A percentile compares a stretch with the other conserved stretches of the same genome.
These are phyloP conservation scores for Schizaphis graminum DNA, from an alignment of 2,888 invertebrate species.

Conservation along the genomic window DNA sequence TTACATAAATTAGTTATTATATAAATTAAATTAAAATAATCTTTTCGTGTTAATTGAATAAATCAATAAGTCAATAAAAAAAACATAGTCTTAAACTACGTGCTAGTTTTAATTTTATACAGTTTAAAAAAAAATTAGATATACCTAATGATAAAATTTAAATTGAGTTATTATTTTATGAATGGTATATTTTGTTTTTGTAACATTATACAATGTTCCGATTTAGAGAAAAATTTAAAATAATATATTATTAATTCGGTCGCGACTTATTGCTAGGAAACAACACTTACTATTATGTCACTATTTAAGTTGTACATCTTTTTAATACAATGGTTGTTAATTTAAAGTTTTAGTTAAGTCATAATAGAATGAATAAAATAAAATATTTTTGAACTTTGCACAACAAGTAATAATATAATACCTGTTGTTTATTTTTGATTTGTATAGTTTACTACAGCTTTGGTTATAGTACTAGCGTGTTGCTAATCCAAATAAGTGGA, in stretches of 20 bases:
- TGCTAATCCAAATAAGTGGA: background rate
- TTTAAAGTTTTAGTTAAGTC: background rate
- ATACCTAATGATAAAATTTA: background rate
- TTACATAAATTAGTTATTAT: background rate
- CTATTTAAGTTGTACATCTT: background rate
- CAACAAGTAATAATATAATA: background rate
- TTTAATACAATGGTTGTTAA: background rate
- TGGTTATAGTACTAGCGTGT: background rate
- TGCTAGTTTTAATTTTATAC: background rate
- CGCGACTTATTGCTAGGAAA: background rate
- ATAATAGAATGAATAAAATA: background rate
- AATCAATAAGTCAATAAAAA: background rate
- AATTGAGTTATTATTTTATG: background rate
- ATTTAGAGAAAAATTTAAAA: background rate
- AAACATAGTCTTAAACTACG: background rate
- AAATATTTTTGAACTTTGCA: background rate
- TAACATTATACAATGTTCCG: background rate
- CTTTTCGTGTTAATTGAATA: background rate
- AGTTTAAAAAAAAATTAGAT: background rate
- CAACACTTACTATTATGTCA: background rate
- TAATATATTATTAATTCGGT: background rate
- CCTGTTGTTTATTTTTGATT: slow-evolving; percentile 6
- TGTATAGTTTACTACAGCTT: background rate
- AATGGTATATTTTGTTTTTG: background rate
- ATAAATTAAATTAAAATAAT: background rate